phyloP scores from a whole-genome alignment of 2,797 vertebrate genomes.

The Chanos chanos region DNA sequence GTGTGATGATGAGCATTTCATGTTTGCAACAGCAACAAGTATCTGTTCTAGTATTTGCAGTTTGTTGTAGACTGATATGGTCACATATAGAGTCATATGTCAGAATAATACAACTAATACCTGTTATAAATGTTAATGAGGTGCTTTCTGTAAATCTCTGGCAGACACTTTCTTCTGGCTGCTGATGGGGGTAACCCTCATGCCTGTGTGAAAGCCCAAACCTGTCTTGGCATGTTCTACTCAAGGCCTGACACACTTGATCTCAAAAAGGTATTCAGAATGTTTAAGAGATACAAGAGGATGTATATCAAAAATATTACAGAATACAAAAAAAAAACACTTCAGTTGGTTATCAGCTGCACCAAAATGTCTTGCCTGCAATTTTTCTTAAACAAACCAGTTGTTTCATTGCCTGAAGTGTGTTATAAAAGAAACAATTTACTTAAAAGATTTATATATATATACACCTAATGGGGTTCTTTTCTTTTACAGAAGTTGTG shows the following conservation, averaged over 20 bases:
- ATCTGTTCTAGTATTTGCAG: too few species aligned
- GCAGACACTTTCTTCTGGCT: conserved; percentile 74
- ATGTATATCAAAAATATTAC: background rate
- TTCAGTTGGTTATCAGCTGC: background rate
- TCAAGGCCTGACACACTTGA: conserved; percentile 63
- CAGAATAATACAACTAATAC: background rate
- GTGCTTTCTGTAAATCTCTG: background rate
- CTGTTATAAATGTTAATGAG: background rate
- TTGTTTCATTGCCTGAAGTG: background rate
- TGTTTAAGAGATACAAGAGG: background rate
- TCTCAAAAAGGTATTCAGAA: conserved; percentile 69
- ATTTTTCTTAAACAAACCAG: background rate
- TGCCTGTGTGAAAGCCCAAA: conserved; percentile 75
- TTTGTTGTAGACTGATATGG: too few species aligned
- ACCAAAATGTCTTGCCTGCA: background rate
- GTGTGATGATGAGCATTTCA: too few species aligned
- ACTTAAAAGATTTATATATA: too few species aligned
- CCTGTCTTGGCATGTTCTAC: conserved; percentile 73
- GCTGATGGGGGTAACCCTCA: conserved; percentile 75
- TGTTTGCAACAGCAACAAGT: too few species aligned
- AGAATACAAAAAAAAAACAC: background rate
- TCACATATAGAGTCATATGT: background rate
- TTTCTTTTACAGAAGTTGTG: background rate
- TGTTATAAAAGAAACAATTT: too few species aligned
- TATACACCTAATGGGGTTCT: background rate